Evolutionary conservation across 2,888 invertebrate species (phyloP).

Genomic region (Polyommatus icarus): DNA sequence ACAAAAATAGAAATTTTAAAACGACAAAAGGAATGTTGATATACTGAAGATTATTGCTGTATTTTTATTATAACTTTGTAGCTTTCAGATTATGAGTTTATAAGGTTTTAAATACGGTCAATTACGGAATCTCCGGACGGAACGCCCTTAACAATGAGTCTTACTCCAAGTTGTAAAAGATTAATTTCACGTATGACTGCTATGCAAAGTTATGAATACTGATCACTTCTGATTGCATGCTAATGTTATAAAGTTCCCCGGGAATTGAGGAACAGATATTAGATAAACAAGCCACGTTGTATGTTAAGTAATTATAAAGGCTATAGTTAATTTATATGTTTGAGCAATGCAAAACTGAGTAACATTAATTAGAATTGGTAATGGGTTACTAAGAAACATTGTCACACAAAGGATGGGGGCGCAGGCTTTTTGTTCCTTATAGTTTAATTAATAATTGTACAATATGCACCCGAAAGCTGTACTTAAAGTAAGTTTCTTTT

Average conservation of each 20-base stretch:
- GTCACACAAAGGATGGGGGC: neutral
- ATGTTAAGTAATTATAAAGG: neutral
- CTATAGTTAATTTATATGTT: neutral
- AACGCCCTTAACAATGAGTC: too few relatives aligned
- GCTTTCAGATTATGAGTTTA: too few relatives aligned
- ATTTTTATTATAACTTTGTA: too few relatives aligned
- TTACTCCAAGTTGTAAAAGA: neutral
- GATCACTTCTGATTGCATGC: neutral
- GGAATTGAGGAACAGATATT: neutral
- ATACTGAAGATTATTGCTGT: too few relatives aligned
- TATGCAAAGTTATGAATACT: neutral
- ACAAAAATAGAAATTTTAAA: too few relatives aligned
- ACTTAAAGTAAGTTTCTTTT: too few relatives aligned
- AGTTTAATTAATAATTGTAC: too few relatives aligned
- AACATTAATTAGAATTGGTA: neutral
- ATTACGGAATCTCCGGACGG: too few relatives aligned
- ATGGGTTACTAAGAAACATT: neutral
- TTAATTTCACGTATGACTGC: conserved; percentile 12
- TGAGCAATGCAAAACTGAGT: neutral
- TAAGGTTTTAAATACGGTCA: too few relatives aligned
- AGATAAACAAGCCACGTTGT: neutral
- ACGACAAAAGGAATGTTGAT: too few relatives aligned
- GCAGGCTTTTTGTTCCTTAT: neutral
- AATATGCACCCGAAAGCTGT: too few relatives aligned
- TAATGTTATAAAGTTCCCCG: neutral